Evolutionary conservation across 2,888 invertebrate genomes (phyloP), one percentile per base, ranked within the genome.

Genomic region (Lydus trimaculatus): DNA sequence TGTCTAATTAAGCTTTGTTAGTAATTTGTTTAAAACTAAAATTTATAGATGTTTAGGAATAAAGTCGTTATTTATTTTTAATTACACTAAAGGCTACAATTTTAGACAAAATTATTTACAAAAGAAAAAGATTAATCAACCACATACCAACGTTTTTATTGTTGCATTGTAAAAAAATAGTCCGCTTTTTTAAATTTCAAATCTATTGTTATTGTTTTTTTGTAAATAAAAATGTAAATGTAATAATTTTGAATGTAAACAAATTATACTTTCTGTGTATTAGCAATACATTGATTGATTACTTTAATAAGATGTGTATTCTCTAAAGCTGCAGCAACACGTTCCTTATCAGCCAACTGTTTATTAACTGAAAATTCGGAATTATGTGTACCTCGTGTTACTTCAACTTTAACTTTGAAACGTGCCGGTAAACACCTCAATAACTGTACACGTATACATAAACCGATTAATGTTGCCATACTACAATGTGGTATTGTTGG

Each of bases 401-500:
- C 95, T 79, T 91, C 89, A 0, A 98, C 97, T 7, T 90, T 91
- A 1, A 97, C 94, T 87, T 98, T 94, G 81, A 95, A 95, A 58
- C 94, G 88, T 9, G 91, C 86, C 0, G 97, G 97, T 6, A 98
- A 85, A 0, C 94, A 91, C 70, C 98, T 88, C 28, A 98, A 87
- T 7, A 99, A 86, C 82, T 97, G 96, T 0, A 99, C 98, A 58
- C 96, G 87, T 75, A 99, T 98, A 0, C 97, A 95, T 0, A 99
- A 87, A 1, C 98, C 95, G 72, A 91, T 98, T 43, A 99, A 85
- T 0, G 99, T 98, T 1, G 99, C 99, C 98, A 99, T 97, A 78
- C 97, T 97, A 81, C 99, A 99, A 81, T 99, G 98, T 0, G 99
- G 99, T 78, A 99, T 99, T 0, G 99, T 99, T 0, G 99, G 99